Evolutionary conservation across 2,888 invertebrate genomes (phyloP), one percentile per base, ranked within the genome.

Genomic region (Exocentrus adspersus): DNA sequence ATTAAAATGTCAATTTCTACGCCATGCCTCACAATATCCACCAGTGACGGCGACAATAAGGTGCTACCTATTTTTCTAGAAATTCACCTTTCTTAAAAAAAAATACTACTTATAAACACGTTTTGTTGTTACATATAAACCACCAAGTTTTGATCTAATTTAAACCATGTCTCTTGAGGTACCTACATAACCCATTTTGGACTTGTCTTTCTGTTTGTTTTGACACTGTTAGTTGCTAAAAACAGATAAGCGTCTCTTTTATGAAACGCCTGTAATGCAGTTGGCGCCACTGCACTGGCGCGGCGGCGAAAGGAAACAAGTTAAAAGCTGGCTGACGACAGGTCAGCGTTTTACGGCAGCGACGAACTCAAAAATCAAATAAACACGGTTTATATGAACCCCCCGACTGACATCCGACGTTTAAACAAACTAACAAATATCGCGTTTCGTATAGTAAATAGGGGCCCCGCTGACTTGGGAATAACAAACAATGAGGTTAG

Each of bases 391-490:
- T 67, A 63, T 66, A 72, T 65, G 71, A 74, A 69, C 70, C 72
- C n/a, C 60, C 71, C 74, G 72, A 67, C 73, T 70, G 75, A 75
- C 73, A 75, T 71, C 72, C 73, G 72, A 73, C 71, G 75, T 73
- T 75, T 75, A 75, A 78, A 78, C 75, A 78, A 76, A 75, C 78
- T 76, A 73, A 78, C 76, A 72, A 75, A 77, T 77, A 77, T 77
- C 77, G 62, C 66, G 70, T 77, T 77, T 76, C 77, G 68, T 74
- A n/a, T n/a, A 24, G 24, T 7, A 77, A 76, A 76, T 75, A 67
- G 63, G 53, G 52, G 58, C 45, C 56, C 61, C 46, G 56, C 51
- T 62, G 69, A 70, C 71, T 75, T 73, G 72, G 72, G 74, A 76
- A 75, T 75, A 76, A 74, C 71, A 76, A 76, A 76, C 76, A 75